phyloP scores from a whole-genome alignment of 1,140 invertebrate species.

The Gerris buenoi region DNA sequence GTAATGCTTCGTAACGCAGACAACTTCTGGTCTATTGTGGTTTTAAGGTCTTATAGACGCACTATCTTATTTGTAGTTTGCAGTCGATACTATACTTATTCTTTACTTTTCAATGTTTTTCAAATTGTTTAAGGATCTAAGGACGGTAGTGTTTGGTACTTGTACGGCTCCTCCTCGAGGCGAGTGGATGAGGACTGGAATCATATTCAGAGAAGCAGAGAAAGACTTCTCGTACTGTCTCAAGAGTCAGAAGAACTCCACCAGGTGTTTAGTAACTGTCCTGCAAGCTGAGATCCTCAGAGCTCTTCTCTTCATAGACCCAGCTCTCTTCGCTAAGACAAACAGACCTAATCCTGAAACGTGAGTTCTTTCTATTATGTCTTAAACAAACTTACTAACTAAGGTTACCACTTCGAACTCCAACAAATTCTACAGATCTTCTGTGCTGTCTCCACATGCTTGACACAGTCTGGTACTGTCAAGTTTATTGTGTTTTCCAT shows the following conservation, averaged over 20 bases:
- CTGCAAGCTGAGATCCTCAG: constrained; percentile 51
- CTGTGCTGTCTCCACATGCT: too few relatives aligned
- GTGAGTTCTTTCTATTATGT: constrained; percentile 29
- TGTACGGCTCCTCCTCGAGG: constrained; percentile 39
- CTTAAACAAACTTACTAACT: background rate
- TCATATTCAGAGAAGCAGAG: constrained; percentile 39
- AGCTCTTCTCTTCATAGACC: constrained; percentile 45
- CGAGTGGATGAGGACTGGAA: constrained; percentile 45
- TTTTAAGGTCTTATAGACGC: too few relatives aligned
- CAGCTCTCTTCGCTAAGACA: background rate
- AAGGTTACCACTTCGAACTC: background rate
- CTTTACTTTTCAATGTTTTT: too few relatives aligned
- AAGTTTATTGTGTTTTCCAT: too few relatives aligned
- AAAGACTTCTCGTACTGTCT: constrained; percentile 41
- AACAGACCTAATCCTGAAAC: constrained; percentile 30
- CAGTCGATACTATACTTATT: too few relatives aligned
- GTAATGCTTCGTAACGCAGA: too few relatives aligned
- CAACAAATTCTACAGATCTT: too few relatives aligned
- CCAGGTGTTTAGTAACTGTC: constrained; percentile 44
- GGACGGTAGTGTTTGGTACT: constrained; percentile 41
- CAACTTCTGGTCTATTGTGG: too few relatives aligned
- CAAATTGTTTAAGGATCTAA: constrained; percentile 34
- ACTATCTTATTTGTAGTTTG: too few relatives aligned
- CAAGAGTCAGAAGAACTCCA: constrained; percentile 42
- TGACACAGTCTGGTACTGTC: too few relatives aligned